phyloP scores from a whole-genome alignment of 1,140 invertebrate species.

The Cyclina sinensis region DNA sequence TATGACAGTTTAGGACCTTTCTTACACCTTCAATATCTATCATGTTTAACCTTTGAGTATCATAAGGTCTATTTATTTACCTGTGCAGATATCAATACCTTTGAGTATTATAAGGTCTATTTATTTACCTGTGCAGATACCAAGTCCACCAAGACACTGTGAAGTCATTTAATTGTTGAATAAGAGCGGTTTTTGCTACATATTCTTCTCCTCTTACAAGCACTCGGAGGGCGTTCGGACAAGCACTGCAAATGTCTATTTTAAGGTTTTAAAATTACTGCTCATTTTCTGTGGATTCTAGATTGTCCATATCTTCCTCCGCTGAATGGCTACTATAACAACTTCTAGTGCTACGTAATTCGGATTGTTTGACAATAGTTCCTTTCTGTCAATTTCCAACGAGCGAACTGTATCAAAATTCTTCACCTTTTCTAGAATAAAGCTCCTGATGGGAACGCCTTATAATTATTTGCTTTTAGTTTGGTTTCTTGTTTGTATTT shows the following conservation, averaged over 20 bases:
- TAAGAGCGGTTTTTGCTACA: conserved; percentile 95
- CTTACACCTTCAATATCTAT: no score
- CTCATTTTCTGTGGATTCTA: no score
- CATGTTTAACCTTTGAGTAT: no score
- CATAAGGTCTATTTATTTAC: no score
- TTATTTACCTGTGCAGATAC: conserved; percentile 83
- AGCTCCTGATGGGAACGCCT: conserved; percentile 47
- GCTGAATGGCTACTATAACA: conserved; percentile 90
- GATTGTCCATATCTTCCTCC: no score
- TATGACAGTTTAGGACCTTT: no score
- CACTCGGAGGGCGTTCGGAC: conserved; percentile 87
- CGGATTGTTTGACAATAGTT: conserved; percentile 94
- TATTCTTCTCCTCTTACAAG: conserved; percentile 94
- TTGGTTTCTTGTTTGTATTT: conserved; percentile 68
- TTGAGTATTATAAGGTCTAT: no score
- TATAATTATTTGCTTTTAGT: conserved; percentile 25
- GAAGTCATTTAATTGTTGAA: conserved; percentile 97
- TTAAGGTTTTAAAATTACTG: background rate
- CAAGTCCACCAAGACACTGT: conserved; percentile 97
- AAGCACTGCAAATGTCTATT: no score
- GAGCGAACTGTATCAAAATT: conserved; percentile 94
- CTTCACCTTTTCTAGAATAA: conserved; percentile 86
- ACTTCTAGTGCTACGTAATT: conserved; percentile 91
- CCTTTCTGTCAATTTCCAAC: conserved; percentile 96
- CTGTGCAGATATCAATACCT: no score